Base-by-base conservation (phyloP, 2,797 vertebrate genomes). In the Muscicapa comitata region DNA sequence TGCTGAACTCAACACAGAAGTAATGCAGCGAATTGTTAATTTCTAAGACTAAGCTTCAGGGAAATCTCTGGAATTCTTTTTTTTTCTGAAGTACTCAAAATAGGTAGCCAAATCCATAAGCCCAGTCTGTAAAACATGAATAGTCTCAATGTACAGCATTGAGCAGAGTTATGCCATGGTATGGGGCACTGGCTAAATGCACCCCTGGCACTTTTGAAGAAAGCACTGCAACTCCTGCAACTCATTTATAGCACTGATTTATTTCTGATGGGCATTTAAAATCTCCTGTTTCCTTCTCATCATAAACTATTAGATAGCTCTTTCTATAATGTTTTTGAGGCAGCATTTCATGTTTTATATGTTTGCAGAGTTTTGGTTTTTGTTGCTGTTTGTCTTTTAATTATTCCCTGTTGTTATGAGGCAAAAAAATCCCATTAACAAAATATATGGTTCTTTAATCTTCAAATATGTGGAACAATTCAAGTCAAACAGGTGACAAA, bases 401-500 rank as follows among this genome's bases (percentile, higher is more conserved):
- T 86, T 86, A n/a, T 62, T 94, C 28, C n/a, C 66, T 19, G 11
- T 33, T 85, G 48, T 85, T 91, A 91, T n/a, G 11, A 86, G 68
- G 66, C 37, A 72, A 42, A 76, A 66, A 55, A 33, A 76, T 93
- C 38, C 50, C 38, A 81, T 67, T 78, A 95, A 70, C 26, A 77
- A 54, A 70, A 40, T 38, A 85, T 16, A 61, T 33, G 50, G 7
- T 62, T 40, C 75, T 95, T 95, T 91, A 80, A 57, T 47, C 28
- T 57, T 78, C 40, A 92, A 48, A 77, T 80, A 67, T 40, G n/a
- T 80, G 47, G 33, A 93, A 67, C 28, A 83, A 80, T 91, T 94
- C 82, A 95, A 97, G 80, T 53, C 35, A 61, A 76, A 65, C 26
- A 17, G 33, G 68, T 86, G 71, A 88, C 88, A 92, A 92, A 96